These are phyloP conservation scores for Sebastes reedi DNA, from an alignment of 2,797 vertebrate species.

Conservation along the genomic window DNA sequence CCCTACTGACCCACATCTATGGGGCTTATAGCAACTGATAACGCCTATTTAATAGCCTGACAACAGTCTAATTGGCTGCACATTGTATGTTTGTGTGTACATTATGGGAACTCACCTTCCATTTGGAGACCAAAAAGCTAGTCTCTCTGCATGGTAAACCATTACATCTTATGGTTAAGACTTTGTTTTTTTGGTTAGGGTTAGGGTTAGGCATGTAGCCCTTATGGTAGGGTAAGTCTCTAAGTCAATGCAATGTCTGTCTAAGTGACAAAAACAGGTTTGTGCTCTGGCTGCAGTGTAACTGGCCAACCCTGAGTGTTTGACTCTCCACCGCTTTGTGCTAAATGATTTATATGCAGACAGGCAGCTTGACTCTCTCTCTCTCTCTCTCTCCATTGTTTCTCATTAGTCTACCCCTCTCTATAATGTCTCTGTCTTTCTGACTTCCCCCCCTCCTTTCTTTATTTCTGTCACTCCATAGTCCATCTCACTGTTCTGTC, in stretches of 20 bases:
- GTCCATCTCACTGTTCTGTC: conserved; percentile 17
- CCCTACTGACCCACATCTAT: too few relatives aligned
- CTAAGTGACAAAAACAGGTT: conserved; percentile 35
- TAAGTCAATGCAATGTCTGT: conserved; percentile 5
- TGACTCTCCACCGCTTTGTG: conserved; percentile 54
- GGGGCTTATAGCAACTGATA: too few relatives aligned
- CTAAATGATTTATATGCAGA: conserved; percentile 70
- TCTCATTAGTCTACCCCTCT: conserved; percentile 47
- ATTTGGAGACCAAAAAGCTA: not conserved
- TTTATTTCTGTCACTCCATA: conserved; percentile 2
- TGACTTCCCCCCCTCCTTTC: not conserved
- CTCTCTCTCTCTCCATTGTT: conserved; percentile 20
- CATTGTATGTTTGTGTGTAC: too few relatives aligned
- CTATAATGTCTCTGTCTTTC: conserved; percentile 34
- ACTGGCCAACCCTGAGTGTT: conserved; percentile 34
- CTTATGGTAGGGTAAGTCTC: not conserved
- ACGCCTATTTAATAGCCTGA: too few relatives aligned
- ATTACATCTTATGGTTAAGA: not conserved
- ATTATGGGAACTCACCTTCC: not conserved
- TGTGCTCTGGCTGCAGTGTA: conserved; percentile 23
- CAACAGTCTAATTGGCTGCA: too few relatives aligned
- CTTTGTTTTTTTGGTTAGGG: not conserved
- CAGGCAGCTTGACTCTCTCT: conserved; percentile 48
- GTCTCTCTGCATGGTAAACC: not conserved
- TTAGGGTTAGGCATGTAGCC: not conserved